Evolutionary conservation across 2,113 vertebrate species (phyloP).

Genomic region (Diadophis punctatus): DNA sequence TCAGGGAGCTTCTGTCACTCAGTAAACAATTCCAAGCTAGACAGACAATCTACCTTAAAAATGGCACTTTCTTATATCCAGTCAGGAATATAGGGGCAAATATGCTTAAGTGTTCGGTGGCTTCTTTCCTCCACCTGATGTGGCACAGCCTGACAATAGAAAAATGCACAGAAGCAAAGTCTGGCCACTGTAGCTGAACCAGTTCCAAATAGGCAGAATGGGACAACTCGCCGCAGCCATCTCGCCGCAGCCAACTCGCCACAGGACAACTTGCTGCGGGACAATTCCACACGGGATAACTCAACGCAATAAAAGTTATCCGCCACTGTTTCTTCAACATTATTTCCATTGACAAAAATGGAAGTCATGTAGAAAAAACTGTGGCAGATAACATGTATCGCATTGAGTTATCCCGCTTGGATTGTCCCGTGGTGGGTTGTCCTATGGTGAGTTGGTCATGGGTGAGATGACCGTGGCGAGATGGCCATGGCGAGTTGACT

Average conservation of each 20-base stretch:
- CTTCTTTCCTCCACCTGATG: neutral
- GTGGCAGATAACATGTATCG: neutral
- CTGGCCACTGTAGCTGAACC: neutral
- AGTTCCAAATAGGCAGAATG: neutral
- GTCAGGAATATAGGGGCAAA: neutral
- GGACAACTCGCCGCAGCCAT: neutral
- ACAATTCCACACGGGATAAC: neutral
- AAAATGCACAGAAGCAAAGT: neutral
- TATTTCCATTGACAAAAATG: neutral
- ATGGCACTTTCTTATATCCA: neutral
- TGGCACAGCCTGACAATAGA: neutral
- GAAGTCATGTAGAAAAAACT: neutral
- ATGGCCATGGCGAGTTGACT: neutral
- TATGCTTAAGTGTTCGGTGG: neutral
- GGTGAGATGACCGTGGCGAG: too few relatives aligned
- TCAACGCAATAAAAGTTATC: neutral
- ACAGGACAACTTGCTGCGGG: neutral
- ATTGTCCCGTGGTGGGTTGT: neutral
- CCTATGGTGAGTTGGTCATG: neutral
- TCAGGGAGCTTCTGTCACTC: neutral
- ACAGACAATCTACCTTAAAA: neutral
- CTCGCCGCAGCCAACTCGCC: too few relatives aligned
- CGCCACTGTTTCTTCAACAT: neutral
- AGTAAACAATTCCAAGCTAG: neutral
- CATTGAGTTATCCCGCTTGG: neutral